Evolutionary conservation across 1,140 invertebrate genomes (phyloP).

Genomic region (Gryllus bimaculatus): DNA sequence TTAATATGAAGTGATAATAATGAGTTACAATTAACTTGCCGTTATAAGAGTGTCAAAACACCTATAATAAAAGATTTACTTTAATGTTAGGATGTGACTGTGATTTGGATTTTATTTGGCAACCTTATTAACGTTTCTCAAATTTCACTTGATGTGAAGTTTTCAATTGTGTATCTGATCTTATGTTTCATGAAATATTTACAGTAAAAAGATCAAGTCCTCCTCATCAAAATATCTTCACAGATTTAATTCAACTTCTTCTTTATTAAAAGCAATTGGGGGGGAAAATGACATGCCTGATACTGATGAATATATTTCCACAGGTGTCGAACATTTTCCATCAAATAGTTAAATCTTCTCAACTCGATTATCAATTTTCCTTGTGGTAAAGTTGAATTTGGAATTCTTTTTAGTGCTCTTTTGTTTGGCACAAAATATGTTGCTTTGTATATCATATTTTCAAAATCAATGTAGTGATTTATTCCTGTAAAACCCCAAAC

Average conservation of each 20-base stretch:
- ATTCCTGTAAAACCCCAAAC: conserved; percentile 13
- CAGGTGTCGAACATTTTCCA: not conserved
- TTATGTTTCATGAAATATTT: no score
- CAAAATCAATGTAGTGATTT: not conserved
- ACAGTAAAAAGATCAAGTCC: no score
- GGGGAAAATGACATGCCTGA: not conserved
- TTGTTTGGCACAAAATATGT: not conserved
- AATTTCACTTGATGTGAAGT: no score
- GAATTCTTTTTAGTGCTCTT: not conserved
- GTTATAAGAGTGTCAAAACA: no score
- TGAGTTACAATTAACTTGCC: not conserved
- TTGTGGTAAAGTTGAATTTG: not conserved
- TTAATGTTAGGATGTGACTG: no score
- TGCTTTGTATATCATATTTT: not conserved
- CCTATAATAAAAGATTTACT: no score
- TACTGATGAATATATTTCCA: not conserved
- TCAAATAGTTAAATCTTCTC: not conserved
- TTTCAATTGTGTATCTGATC: no score
- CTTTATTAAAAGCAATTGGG: not conserved
- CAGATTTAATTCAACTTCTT: no score
- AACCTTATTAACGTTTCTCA: no score
- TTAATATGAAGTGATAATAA: not conserved
- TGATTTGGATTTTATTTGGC: no score
- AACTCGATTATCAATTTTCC: not conserved
- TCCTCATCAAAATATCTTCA: no score